Base-by-base conservation (phyloP, 30 jellyfish, hydroid and myxozoan genomes). In the Catostylus mosaicus region DNA sequence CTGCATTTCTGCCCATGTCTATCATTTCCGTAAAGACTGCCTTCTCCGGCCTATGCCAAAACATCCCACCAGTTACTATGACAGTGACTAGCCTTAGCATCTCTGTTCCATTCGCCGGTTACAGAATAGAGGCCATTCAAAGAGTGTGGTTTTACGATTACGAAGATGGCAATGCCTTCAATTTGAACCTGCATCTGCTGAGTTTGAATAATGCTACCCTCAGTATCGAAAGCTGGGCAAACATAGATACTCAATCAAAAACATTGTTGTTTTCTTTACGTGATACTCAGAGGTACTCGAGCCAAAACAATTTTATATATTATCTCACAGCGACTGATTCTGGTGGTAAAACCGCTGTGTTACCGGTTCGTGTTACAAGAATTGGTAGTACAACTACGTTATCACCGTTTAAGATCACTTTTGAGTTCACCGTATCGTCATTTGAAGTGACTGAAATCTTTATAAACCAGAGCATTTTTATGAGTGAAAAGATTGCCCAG, bases 1-100 rank as follows among this genome's bases (percentile, higher is more conserved):
- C 89, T 1, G 89, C 96, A 14, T 90, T 90, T 51, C 66, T 40
- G 23, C 56, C 43, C 14, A 66, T 65, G 6, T 52, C 82, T 34
- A 75, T 91, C 60, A 31, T 14, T 7, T 85, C 89, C 78, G 96
- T 91, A 5, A 48, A 62, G 50, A 80, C 98, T 0, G 65, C 10
- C 26, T 91, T 91, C 85, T 60, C 91, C n/a, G 94, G 90, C 31
- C 67, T 82, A 0, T 91, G 97, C 80, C 16, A 48, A 34, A 86
- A 91, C 71, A 32, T 91, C 5, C 98, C 98, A 16, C 98, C 98
- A 30, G 65, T 80, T 2, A 36, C 82, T 43, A 73, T 77, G 12
- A 36, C 91, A 31, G 56, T 68, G 3, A 50, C 35, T 62, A 87
- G 87, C 82, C 63, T 82, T 14, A 34, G 71, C 34, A 26, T 70